Evolutionary conservation across 1,140 invertebrate genomes (phyloP), one percentile per base, ranked within the genome.

Genomic region (Pseudomyrmex pallidus): DNA sequence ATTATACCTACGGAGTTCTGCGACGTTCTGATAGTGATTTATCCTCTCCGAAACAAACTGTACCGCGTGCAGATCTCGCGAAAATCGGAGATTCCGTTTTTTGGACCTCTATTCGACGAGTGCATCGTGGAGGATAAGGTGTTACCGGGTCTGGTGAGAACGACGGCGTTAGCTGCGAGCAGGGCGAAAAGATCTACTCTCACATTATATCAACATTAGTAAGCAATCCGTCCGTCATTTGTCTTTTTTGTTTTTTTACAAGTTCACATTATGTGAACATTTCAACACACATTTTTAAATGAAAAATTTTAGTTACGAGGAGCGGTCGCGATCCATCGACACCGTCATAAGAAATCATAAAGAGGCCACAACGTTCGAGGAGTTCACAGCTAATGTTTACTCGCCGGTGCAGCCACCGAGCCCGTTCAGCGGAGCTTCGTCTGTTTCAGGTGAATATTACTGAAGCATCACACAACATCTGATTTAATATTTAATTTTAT

Each of bases 1-100:
- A 99, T 99, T 84, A 97, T 99, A 92, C 98, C 99, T 25, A 99
- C 99, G 15, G 98, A 99, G 95, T 99, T 99, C 95, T 99, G 99
- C 93, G 99, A 99, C 95, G 98, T 99, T 66, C 95, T 99, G 8
- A 99, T 99, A 92, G 98, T 98, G 10, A 98, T 99, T 89, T 99
- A 99, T 95, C 99, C 98, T 8, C 94, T 99, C 85, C 95, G 96
- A 20, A 98, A 97, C 91, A 93, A 93, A 82, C 72, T 94, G 8
- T 94, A 91, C 76, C 91, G 94, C 88, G 87, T 94, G 44, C 94
- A 94, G 78, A 93, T 94, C 25, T 93, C 93, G 1, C 89, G 92
- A 20, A 94, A 94, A 83, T 90, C 94, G 5, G 94, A 98, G 96
- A 97, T 98, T 84, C 98, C 98, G 3, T 98, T 97, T 93, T 99